phyloP scores from a whole-genome alignment of 1,140 invertebrate species.

The Brachionus angularis region DNA sequence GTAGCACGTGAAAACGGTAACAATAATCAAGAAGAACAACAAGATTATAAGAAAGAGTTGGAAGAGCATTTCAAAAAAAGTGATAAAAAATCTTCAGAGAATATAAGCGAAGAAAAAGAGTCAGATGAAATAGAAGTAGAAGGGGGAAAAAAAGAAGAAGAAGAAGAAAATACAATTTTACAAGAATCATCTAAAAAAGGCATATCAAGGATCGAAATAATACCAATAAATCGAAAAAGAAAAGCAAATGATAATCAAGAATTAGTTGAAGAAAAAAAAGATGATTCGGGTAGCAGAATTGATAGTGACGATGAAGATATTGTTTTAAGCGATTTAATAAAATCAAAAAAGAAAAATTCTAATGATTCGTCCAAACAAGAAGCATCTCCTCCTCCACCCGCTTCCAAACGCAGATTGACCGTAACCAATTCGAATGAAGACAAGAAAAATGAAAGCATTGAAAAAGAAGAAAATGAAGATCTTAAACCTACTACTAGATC shows the following conservation, averaged over 20 bases:
- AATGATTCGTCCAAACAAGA: slow-evolving; percentile 8
- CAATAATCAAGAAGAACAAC: background rate
- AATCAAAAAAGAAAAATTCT: too few species aligned
- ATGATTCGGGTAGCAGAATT: too few species aligned
- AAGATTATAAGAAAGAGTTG: slow-evolving; percentile 15
- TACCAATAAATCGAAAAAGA: background rate
- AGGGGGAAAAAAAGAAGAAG: background rate
- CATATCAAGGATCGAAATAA: background rate
- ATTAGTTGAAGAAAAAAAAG: background rate
- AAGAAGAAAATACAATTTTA: background rate
- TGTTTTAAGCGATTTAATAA: slow-evolving; percentile 14
- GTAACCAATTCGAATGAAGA: background rate
- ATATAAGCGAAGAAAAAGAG: background rate
- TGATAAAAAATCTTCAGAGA: background rate
- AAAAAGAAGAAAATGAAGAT: background rate
- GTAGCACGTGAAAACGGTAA: slow-evolving; percentile 14
- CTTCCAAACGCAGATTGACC: background rate
- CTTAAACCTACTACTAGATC: background rate
- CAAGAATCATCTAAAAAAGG: too few species aligned
- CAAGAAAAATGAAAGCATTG: background rate
- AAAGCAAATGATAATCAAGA: slow-evolving; percentile 23
- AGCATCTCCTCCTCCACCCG: background rate
- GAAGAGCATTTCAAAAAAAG: slow-evolving; percentile 32
- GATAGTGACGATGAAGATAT: slow-evolving; percentile 28
- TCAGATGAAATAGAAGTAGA: background rate